Evolutionary conservation across 2,888 invertebrate genomes (phyloP), one percentile per base, ranked within the genome.

Genomic region (Drosophila mayaguana): DNA sequence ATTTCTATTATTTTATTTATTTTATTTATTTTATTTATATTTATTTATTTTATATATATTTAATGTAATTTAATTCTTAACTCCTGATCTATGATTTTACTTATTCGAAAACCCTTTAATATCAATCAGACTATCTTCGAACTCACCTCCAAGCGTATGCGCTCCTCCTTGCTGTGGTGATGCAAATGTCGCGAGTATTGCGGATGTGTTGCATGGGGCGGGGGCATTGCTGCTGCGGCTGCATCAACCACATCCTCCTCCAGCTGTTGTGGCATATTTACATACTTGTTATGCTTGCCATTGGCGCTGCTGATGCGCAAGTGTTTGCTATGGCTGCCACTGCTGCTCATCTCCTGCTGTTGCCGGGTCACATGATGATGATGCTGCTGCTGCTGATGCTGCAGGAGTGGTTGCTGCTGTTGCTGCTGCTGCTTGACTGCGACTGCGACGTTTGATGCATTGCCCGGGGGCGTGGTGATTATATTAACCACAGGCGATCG

Each of bases 131-230:
- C 38, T 38, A 57, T 36, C 53, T 28, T 36, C n/a, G n/a, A 43
- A 88, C 89, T 91, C 75, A 93, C 93, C 92, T 93, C 93, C 71
- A 93, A 80, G 59, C 92, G 91, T 69, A 92, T 92, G 69, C 92
- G 92, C 62, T 93, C 92, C 59, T 92, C 87, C 57, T 76, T 82
- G 68, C 63, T 77, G 72, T 83, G 79, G 45, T 88, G 87, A 65
- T 83, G 81, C 71, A 83, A 72, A 75, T 84, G 86, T 16, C 86
- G 79, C 45, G 82, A 81, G n/a, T 77, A 76, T 46, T 73, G 85
- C 12, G 70, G 56, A 64, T 72, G 75, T 48, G 72, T 57, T 46
- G 66, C 80, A 67, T 80, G 79, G 55, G 80, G 40, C 63, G 63
- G 53, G 42, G 72, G 71, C 80, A 83, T 72, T 16, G 79, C 54